Evolutionary conservation across 2,113 vertebrate species (phyloP).

Genomic region (Erinaceus europaeus): DNA sequence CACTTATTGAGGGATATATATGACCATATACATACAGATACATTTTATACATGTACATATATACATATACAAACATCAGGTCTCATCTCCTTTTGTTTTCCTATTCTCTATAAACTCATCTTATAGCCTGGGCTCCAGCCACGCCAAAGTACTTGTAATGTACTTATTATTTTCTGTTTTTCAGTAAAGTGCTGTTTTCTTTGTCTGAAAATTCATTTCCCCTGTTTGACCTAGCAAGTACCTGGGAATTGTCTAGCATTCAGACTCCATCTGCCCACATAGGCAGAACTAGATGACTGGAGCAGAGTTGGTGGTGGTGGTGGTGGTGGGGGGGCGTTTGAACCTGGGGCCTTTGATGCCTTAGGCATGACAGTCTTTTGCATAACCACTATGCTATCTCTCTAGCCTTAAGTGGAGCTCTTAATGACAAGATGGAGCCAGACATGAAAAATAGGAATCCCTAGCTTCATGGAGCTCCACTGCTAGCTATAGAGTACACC

Average conservation of each 20-base stretch:
- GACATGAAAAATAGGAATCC: background rate
- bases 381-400: no score
- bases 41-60: background rate
- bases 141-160: background rate
- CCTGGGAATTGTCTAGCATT: background rate
- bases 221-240: background rate
- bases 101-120: background rate
- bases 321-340: background rate
- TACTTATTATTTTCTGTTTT: background rate
- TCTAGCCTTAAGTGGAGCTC: no score
- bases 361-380: no score
- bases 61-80: background rate
- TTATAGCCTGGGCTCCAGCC: background rate
- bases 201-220: background rate
- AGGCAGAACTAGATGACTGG: rapidly evolving
- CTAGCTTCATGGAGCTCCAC: background rate
- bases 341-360: no score
- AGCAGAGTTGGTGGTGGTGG: rapidly evolving
- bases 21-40: background rate
- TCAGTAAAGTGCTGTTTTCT: background rate
- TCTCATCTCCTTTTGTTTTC: background rate
- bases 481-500: background rate
- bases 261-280: background rate
- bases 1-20: background rate
- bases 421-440: background rate